Evolutionary conservation across 2,113 vertebrate species (phyloP).

Genomic region (Micronycteris hirsuta): DNA sequence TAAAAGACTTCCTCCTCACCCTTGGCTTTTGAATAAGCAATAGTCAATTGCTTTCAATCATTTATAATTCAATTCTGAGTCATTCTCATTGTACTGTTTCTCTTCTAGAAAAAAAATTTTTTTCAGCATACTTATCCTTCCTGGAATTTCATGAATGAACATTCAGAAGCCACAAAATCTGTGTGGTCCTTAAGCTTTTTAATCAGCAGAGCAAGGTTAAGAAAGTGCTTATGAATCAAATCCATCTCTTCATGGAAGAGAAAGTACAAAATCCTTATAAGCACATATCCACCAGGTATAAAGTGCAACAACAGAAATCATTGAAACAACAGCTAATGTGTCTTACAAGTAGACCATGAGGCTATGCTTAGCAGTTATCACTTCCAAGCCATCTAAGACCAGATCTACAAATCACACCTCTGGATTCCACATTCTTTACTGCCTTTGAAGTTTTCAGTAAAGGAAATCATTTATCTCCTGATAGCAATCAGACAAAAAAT

Average conservation of each 20-base stretch:
- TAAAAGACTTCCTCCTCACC: neutral
- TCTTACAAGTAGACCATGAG: neutral
- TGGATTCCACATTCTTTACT: neutral
- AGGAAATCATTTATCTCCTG: neutral
- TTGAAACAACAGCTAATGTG: neutral
- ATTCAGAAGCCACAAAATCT: constrained; percentile 22
- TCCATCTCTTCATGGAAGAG: constrained; percentile 38
- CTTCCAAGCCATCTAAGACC: neutral
- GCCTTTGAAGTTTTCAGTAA: neutral
- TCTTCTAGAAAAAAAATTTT: constrained; percentile 7
- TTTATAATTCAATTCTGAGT: constrained; percentile 26
- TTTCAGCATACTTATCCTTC: neutral
- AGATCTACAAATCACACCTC: neutral
- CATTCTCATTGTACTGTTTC: constrained; percentile 18
- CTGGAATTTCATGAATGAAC: constrained; percentile 30
- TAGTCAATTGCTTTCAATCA: constrained; percentile 52
- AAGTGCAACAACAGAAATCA: constrained; percentile 28
- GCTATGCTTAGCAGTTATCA: constrained; percentile 27
- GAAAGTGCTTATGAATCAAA: constrained; percentile 32
- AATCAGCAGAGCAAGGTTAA: constrained; percentile 18
- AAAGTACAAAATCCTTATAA: constrained; percentile 26
- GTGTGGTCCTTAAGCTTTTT: constrained; percentile 40
- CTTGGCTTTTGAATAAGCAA: constrained; percentile 18
- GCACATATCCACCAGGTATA: neutral
- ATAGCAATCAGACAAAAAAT: neutral